phyloP scores from a whole-genome alignment of 2,797 vertebrate species.

The Heterohyrax brucei region DNA sequence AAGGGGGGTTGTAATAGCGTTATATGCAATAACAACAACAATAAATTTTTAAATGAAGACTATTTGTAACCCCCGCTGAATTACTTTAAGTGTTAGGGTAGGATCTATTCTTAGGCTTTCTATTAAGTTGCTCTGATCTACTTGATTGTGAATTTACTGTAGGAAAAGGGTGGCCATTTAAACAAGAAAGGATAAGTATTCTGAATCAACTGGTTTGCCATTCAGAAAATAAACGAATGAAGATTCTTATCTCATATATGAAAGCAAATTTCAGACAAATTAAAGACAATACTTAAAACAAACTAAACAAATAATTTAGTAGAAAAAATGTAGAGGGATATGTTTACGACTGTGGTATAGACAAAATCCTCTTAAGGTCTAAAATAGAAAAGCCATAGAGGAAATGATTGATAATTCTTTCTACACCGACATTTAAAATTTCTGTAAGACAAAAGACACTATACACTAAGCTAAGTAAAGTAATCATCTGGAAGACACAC shows the following conservation, averaged over 20 bases:
- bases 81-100: neutral
- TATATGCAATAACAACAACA: too few species aligned
- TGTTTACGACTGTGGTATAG: neutral
- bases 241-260: neutral
- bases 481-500: neutral
- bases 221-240: conserved; percentile 22
- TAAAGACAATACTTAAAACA: conserved; percentile 5
- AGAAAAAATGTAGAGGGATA: neutral
- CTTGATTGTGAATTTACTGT: neutral
- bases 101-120: conserved; percentile 31
- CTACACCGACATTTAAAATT: neutral
- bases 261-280: conserved; percentile 51
- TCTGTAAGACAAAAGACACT: neutral
- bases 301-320: neutral
- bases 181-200: neutral
- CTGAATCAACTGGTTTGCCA: neutral
- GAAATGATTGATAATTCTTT: neutral
- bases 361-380: conserved; percentile 8
- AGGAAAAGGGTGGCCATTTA: conserved; percentile 23
- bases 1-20: too few species aligned
- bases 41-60: too few species aligned
- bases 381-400: neutral
- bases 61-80: neutral
- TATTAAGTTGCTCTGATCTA: neutral
- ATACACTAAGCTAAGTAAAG: conserved; percentile 33